Conservation (phyloP, 2,113 vertebrate species). For the Clinocottus analis region DNA sequence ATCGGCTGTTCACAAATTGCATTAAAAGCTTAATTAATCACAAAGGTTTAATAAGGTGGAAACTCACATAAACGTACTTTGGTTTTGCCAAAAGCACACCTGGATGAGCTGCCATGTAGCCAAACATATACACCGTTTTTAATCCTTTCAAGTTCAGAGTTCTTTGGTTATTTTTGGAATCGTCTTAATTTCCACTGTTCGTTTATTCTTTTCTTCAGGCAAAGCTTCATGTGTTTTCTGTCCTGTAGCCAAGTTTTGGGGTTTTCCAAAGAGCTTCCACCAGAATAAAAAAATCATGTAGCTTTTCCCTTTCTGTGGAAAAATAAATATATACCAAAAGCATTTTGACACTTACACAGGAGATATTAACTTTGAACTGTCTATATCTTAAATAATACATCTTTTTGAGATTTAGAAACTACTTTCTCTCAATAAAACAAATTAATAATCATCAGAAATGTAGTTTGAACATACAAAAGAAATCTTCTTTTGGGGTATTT, state of each 20-base stretch:
- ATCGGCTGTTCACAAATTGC: not conserved
- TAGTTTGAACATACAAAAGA: not conserved
- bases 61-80: not conserved
- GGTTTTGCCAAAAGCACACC: conserved; percentile 25
- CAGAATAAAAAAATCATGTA: conserved; percentile 16
- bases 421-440: not conserved
- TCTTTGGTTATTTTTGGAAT: conserved; percentile 37
- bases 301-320: not conserved
- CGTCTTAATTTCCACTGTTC: conserved; percentile 28
- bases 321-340: conserved; percentile 22
- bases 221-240: conserved; percentile 35
- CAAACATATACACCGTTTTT: conserved; percentile 20
- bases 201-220: conserved; percentile 38
- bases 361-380: conserved; percentile 1
- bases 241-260: conserved; percentile 32
- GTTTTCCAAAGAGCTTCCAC: conserved; percentile 43
- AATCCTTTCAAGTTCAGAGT: conserved; percentile 34
- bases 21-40: conserved; percentile 2
- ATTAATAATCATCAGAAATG: not conserved
- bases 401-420: conserved; percentile 6
- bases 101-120: conserved; percentile 25
- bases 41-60: not conserved
- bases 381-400: not conserved
- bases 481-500: not conserved
- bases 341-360: conserved; percentile 34